Evolutionary conservation across 2,797 vertebrate species (phyloP).

Genomic region (Notolepis coatsorum): DNA sequence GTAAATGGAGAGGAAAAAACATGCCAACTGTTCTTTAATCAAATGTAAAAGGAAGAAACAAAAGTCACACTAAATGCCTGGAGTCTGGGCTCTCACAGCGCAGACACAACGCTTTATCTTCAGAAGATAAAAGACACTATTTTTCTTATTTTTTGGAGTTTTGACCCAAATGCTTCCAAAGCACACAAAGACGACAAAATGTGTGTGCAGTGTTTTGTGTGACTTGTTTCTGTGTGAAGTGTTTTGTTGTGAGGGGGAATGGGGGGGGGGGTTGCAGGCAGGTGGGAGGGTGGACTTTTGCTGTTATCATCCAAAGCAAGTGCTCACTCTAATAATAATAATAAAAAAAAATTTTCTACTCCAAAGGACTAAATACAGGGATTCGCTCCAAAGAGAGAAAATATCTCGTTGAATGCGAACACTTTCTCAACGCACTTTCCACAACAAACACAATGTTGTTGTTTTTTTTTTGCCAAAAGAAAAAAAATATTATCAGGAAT

Average conservation of each 20-base stretch:
- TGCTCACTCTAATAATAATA: conserved; percentile 57
- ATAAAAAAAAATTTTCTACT: conserved; percentile 15
- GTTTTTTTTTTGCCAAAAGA: conserved; percentile 9
- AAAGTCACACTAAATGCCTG: conserved; percentile 39
- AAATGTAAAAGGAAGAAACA: conserved; percentile 13
- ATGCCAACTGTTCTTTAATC: conserved; percentile 19
- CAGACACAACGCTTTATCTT: conserved; percentile 58
- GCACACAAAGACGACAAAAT: conserved; percentile 20
- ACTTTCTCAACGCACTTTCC: conserved; percentile 16
- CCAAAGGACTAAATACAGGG: conserved; percentile 25
- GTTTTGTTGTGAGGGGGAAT: conserved; percentile 32
- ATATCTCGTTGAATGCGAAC: conserved; percentile 21
- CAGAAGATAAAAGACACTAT: conserved; percentile 59
- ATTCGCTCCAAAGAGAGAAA: conserved; percentile 24
- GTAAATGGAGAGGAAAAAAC: conserved; percentile 47
- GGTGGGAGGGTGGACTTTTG: conserved; percentile 46
- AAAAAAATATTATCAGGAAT: conserved; percentile 20
- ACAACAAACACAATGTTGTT: conserved; percentile 18
- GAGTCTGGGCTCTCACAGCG: neutral
- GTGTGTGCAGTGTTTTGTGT: conserved; percentile 14
- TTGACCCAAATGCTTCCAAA: conserved; percentile 53
- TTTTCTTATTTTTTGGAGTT: no score
- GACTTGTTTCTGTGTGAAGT: conserved; percentile 15
- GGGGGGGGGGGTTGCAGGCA: no score
- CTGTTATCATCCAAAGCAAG: conserved; percentile 67